A percentile compares a stretch with the other conserved stretches of the same genome.
These are phyloP conservation scores for Harmothoe impar DNA, from an alignment of 2,888 invertebrate species.

Conservation along the genomic window DNA sequence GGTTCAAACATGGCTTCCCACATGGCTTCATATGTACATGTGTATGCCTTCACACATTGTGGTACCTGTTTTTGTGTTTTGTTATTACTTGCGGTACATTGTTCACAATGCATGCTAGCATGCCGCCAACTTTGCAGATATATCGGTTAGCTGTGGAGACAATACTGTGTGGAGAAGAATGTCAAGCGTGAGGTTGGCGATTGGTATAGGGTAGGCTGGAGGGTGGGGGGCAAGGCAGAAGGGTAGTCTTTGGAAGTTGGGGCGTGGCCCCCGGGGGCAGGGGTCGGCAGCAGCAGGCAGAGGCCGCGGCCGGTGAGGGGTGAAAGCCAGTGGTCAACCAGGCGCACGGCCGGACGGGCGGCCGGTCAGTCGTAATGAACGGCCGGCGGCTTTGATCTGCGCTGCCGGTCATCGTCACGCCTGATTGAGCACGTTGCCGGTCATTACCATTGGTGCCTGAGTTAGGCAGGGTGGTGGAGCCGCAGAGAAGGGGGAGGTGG, in stretches of 20 bases:
- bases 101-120: background rate
- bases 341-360: conserved; percentile 33
- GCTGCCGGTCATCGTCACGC: conserved; percentile 44
- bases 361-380: conserved; percentile 56
- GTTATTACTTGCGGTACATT: too few species aligned
- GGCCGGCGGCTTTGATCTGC: conserved; percentile 47
- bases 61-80: too few species aligned
- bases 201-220: background rate
- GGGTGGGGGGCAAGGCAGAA: background rate
- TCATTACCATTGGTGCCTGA: conserved; percentile 22
- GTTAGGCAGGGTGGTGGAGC: background rate
- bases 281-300: background rate
- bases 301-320: background rate
- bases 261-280: background rate
- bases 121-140: background rate
- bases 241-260: background rate
- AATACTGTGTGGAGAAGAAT: too few species aligned
- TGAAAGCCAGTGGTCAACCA: background rate
- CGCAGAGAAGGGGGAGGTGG: background rate
- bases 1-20: too few species aligned
- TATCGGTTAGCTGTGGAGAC: background rate
- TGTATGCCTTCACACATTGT: too few species aligned
- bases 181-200: background rate
- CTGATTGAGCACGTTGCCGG: conserved; percentile 49
- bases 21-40: too few species aligned